Evolutionary conservation across 2,888 invertebrate genomes (phyloP).

Genomic region (Lottia gigantea): DNA sequence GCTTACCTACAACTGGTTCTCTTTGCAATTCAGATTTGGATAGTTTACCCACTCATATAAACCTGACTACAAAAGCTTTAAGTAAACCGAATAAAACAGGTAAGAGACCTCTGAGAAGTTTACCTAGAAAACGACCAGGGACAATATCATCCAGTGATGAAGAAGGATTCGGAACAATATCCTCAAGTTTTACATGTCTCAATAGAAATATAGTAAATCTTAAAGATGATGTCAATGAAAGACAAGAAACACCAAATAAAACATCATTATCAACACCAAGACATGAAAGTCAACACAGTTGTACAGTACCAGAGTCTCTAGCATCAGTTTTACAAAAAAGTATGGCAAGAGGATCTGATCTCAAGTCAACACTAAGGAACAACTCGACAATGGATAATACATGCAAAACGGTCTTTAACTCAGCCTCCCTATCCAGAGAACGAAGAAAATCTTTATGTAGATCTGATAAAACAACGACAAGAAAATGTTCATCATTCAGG

Average conservation of each 20-base stretch:
- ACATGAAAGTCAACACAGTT: not conserved
- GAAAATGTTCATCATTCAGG: not conserved
- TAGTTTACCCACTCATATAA: not conserved
- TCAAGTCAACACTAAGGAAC: not conserved
- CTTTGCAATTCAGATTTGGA: not conserved
- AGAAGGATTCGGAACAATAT: not conserved
- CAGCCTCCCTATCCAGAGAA: constrained; percentile 10
- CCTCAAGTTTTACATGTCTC: constrained; percentile 1
- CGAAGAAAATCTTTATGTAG: not conserved
- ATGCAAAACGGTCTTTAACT: constrained; percentile 25
- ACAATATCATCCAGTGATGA: not conserved
- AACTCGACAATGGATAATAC: constrained; percentile 17
- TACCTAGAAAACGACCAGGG: not conserved
- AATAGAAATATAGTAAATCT: no score
- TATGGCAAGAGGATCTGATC: not conserved
- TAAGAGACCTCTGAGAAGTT: not conserved
- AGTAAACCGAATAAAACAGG: not conserved
- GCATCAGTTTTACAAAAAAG: not conserved
- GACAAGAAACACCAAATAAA: not conserved
- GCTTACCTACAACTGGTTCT: not conserved
- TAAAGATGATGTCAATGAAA: no score
- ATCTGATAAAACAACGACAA: not conserved
- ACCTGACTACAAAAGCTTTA: not conserved
- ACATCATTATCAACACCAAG: not conserved
- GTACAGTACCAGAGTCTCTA: not conserved